Base-by-base conservation (phyloP, 2,888 invertebrate species). In the Opisthograptis luteolata region DNA sequence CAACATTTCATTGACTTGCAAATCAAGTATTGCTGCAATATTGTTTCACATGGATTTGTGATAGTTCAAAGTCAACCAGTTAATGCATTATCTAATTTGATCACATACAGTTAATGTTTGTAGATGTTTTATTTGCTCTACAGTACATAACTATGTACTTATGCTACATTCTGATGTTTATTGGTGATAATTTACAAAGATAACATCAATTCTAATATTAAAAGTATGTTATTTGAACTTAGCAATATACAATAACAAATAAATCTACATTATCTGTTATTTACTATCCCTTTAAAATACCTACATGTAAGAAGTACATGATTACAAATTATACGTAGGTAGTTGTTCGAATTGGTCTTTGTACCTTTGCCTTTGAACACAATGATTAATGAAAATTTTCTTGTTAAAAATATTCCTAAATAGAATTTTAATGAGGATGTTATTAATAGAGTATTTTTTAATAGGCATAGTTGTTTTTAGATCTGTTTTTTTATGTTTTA, bases 311-410 rank as follows among this genome's bases (percentile, higher is more conserved):
- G 3, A 32, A 4, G 7, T 14, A 32, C 7, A 3, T 34, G 22
- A 24, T 19, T 25, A 43, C 27, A 19, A 43, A n/a, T n/a, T n/a
- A 24, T 35, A 35, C n/a, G 22, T 22, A 25, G 5, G 4, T 27
- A 27, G 10, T 4, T 12, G 5, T 2, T 8, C 10, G 7, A 20
- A 34, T 30, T 43, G 49, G 39, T 32, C 49, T 49, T 49, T 43
- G 49, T 43, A 27, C 43, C 27, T 36, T 28, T 24, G 47, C 34
- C 17, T 41, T 28, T 12, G 43, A 32, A 39, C 31, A 43, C 27
- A 43, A 49, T 43, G 43, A 49, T 37, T 20, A 37, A 32, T 31
- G 19, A 28, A 49, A 32, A 31, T 36, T 49, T 14, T 17, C 15
- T 12, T 27, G 25, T 19, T 4, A 37, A 42, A 42, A 48, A 42